These are phyloP conservation scores for Zaprionus davidi DNA, from an alignment of 1,140 invertebrate species.

Conservation along the genomic window DNA sequence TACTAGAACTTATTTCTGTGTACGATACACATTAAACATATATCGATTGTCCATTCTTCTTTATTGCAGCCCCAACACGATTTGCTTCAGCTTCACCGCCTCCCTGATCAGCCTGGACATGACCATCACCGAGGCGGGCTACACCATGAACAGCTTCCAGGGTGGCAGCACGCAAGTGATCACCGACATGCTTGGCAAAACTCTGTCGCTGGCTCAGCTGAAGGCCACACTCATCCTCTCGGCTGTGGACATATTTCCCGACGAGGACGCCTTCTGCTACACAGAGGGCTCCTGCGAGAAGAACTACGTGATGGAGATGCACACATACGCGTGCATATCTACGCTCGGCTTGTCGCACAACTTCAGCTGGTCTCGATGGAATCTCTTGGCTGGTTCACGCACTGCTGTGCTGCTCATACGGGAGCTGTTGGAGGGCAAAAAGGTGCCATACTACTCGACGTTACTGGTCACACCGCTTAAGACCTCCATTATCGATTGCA, in stretches of 20 bases:
- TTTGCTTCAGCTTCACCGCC: conserved; percentile 87
- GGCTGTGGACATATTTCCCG: conserved; percentile 96
- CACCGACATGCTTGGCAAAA: conserved; percentile 78
- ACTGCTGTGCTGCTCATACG: conserved; percentile 90
- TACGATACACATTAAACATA: no score
- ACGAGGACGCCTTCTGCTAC: conserved; percentile 92
- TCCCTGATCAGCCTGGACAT: conserved; percentile 90
- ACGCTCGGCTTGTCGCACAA: conserved; percentile 90
- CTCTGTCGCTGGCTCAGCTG: conserved; percentile 65
- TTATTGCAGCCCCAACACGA: conserved; percentile 79
- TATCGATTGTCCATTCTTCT: neutral
- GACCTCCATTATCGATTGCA: conserved; percentile 88
- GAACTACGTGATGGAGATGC: conserved; percentile 90
- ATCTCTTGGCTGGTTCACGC: conserved; percentile 87
- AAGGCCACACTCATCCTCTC: conserved; percentile 73
- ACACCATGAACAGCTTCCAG: conserved; percentile 78
- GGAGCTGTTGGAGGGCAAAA: conserved; percentile 87
- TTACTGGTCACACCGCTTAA: conserved; percentile 87
- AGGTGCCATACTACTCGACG: conserved; percentile 86
- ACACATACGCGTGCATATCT: conserved; percentile 93
- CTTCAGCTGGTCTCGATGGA: conserved; percentile 96
- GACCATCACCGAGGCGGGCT: conserved; percentile 86
- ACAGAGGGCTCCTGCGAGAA: conserved; percentile 89
- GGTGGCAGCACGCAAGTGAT: conserved; percentile 75
- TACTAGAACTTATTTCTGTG: no score